phyloP scores from a whole-genome alignment of 1,140 invertebrate species.

The Akabosia matsudoensis region DNA sequence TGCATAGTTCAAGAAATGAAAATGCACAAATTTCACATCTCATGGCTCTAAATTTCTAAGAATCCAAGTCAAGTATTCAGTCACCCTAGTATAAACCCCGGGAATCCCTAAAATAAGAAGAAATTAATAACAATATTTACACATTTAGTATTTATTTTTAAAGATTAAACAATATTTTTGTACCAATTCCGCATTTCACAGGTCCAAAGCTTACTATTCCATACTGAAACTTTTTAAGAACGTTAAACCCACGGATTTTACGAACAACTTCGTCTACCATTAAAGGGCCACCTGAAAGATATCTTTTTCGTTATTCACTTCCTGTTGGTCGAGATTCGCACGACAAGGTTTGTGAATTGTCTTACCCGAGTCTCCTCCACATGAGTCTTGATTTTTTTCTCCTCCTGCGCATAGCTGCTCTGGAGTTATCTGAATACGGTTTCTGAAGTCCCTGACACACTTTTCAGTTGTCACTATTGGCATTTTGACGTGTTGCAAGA shows the following conservation, averaged over 20 bases:
- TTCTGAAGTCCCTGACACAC: not conserved
- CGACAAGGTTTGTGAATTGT: too few species aligned
- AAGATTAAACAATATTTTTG: not conserved
- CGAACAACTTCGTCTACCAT: not conserved
- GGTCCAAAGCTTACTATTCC: conserved; percentile 60
- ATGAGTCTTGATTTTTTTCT: not conserved
- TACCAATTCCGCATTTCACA: conserved; percentile 40
- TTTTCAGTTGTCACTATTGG: not conserved
- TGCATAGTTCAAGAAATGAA: too few species aligned
- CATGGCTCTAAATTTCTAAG: conserved; percentile 53
- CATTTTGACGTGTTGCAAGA: not conserved
- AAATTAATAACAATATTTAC: not conserved
- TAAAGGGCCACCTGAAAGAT: not conserved
- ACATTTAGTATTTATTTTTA: not conserved
- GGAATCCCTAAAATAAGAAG: not conserved
- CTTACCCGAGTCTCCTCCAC: conserved; percentile 6
- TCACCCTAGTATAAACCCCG: conserved; percentile 25
- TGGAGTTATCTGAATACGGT: not conserved
- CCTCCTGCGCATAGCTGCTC: not conserved
- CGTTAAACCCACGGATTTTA: not conserved
- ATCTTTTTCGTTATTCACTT: too few species aligned
- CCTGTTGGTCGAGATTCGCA: too few species aligned
- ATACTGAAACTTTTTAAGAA: conserved; percentile 49
- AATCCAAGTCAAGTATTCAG: conserved; percentile 68
- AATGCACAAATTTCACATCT: too few species aligned